Base-by-base conservation (phyloP, 1,140 invertebrate species). In the Drosophila seguyi region DNA sequence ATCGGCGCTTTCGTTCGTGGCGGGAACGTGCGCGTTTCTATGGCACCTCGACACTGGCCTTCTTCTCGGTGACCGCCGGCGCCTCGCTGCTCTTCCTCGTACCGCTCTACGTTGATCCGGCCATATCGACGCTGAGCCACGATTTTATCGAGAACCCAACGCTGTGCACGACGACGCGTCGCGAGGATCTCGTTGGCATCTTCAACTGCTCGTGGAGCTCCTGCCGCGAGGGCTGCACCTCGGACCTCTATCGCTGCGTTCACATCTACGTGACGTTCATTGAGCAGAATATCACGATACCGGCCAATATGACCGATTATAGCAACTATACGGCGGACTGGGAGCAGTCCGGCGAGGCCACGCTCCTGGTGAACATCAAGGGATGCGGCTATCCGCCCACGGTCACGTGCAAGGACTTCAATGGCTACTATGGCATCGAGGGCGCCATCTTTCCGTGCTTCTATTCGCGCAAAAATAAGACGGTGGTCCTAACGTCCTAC, bases 341-440 rank as follows among this genome's bases (percentile, higher is more conserved):
- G 82, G 85, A 90, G 61, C 91, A 93, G 59, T 92, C 92, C 88
- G 94, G 94, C 57, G 95, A 96, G 81, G 96, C 95, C 16, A 94
- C 96, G 20, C 94, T 97, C 7, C 93, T 96, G 60, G 95, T 97
- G 57, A 97, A 97, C 93, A 96, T 96, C 90, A 97, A 96, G 92
- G 97, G 97, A 6, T 98, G 97, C 92, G 97, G 97, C n/a, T 98
- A 98, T 93, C 97, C 97, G 48, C 97, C 97, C 20, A 94, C 93
- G 25, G 96, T 97, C n/a, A 95, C 96, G 81, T 98, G 97, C 93
- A 94, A 95, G 75, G 96, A 97, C 81, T 98, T 98, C 91, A 97
- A 96, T 39, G 94, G 94, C 31, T 95, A 94, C 66, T 96, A 96
- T 83, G 97, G 96, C 56, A 94, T 94, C 78, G 95, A 96, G 76